Percentiles rank a stretch among this genome's conserved stretches.
phyloP scores from a whole-genome alignment of 2,888 invertebrate genomes.

The Philopedon plagiatum region DNA sequence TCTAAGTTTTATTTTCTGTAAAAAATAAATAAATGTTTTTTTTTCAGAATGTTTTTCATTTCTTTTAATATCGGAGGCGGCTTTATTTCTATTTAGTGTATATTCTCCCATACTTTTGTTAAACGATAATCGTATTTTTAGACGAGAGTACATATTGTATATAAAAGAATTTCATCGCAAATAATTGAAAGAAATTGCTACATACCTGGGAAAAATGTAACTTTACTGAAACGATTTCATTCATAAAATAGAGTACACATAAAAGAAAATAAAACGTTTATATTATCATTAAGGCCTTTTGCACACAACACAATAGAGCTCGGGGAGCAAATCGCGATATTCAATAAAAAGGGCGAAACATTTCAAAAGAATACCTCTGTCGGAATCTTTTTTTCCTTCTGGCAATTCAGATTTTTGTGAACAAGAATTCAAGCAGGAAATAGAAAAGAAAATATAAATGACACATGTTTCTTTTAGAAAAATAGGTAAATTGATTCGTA shows the following conservation, averaged over 20 bases:
- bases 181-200: not conserved
- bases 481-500: too few relatives aligned
- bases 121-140: not conserved
- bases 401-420: not conserved
- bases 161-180: not conserved
- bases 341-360: slow-evolving; percentile 3
- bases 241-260: not conserved
- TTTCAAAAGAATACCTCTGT: not conserved
- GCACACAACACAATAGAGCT: not conserved
- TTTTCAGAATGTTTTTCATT: too few relatives aligned
- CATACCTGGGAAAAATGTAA: not conserved
- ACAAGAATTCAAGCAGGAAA: not conserved
- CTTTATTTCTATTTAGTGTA: not conserved
- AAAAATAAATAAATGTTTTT: too few relatives aligned
- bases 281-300: slow-evolving; percentile 5
- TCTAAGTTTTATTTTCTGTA: too few relatives aligned
- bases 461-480: too few relatives aligned
- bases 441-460: not conserved
- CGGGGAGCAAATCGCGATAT: not conserved
- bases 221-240: not conserved
- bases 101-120: not conserved
- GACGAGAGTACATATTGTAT: too few relatives aligned
- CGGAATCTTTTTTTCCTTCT: not conserved
- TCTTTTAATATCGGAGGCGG: too few relatives aligned
- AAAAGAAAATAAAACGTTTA: not conserved